These are phyloP conservation scores for Cerastoderma edule DNA, from an alignment of 2,888 invertebrate species.

Conservation along the genomic window DNA sequence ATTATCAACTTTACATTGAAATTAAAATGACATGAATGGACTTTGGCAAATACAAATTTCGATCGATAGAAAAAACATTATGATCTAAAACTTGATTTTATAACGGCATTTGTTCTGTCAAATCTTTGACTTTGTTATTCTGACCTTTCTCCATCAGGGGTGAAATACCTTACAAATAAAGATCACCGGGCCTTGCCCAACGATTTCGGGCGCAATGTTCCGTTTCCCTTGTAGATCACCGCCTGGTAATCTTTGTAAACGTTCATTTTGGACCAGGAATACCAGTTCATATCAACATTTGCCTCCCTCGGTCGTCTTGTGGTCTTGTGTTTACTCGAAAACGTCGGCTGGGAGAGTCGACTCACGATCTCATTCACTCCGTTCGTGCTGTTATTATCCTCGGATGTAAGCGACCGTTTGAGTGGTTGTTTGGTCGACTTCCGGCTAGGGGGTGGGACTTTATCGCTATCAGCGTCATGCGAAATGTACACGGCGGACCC, in stretches of 20 bases:
- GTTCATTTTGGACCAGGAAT: conserved; percentile 68
- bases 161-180: no score
- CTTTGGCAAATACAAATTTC: no score
- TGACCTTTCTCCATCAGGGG: no score
- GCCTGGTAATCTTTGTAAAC: conserved; percentile 66
- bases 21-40: no score
- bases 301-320: conserved; percentile 54
- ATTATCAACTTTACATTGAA: no score
- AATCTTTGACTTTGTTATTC: no score
- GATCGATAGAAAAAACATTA: no score
- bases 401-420: not conserved
- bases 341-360: conserved; percentile 59
- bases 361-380: conserved; percentile 29
- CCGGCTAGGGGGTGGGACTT: not conserved
- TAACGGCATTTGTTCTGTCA: no score
- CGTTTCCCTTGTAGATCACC: conserved; percentile 61
- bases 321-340: conserved; percentile 60
- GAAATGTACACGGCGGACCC: conserved; percentile 37
- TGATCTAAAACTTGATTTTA: no score
- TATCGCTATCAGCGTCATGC: conserved; percentile 20
- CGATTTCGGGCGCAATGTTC: conserved; percentile 24
- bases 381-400: not conserved
- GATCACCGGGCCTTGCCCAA: conserved; percentile 24
- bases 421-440: conserved; percentile 8
- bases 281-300: conserved; percentile 65